These are phyloP conservation scores for Drosophila sp. DNA, from an alignment of 1,140 invertebrate genomes.

Conservation along the genomic window DNA sequence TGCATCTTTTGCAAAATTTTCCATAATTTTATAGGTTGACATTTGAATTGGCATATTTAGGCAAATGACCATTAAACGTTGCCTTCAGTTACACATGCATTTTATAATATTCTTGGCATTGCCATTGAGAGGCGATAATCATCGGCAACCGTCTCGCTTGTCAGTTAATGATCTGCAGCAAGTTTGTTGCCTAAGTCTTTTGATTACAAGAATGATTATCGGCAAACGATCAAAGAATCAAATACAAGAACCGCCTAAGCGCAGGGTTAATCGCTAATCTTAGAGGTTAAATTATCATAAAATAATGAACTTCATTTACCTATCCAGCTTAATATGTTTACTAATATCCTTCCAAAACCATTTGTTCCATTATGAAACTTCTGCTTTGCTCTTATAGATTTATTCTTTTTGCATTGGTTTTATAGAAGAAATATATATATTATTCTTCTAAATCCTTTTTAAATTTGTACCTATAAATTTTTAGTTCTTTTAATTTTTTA, in stretches of 20 bases:
- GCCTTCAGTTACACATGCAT: constrained; percentile 37
- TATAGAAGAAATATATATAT: no score
- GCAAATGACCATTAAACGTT: constrained; percentile 63
- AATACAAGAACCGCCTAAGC: constrained; percentile 15
- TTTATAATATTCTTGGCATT: constrained; percentile 43
- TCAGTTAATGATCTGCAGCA: constrained; percentile 30
- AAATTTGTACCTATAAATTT: no score
- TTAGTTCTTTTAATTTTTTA: no score
- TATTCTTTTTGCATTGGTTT: no score
- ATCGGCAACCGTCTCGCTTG: not conserved
- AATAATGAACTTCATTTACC: not conserved
- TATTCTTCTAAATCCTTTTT: not conserved
- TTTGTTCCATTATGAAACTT: no score
- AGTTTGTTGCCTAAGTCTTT: constrained; percentile 57
- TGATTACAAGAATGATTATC: constrained; percentile 27
- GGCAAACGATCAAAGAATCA: constrained; percentile 37
- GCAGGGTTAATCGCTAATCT: constrained; percentile 1
- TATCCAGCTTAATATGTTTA: not conserved
- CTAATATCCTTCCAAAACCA: not conserved
- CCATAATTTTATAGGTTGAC: constrained; percentile 66
- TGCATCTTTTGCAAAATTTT: constrained; percentile 54
- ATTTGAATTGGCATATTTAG: constrained; percentile 82
- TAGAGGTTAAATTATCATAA: not conserved
- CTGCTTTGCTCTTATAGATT: not conserved
- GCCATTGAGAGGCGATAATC: constrained; percentile 45